Base-by-base conservation (phyloP, 2,888 invertebrate genomes). In the Drosophila stalkeri region DNA sequence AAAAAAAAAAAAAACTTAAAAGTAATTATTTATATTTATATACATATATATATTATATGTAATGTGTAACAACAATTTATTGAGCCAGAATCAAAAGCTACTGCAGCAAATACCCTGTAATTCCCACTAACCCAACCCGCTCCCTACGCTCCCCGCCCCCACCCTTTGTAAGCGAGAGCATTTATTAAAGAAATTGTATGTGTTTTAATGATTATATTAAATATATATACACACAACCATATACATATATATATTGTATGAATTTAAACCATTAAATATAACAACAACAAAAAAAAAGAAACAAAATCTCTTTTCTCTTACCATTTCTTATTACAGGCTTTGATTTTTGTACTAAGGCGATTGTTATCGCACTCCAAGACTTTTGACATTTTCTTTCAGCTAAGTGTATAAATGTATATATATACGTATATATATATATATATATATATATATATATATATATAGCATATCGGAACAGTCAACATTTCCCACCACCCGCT, bases 131-230 rank as follows among this genome's bases (percentile, higher is more conserved):
- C 72, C 67, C 39, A 27, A 64, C 11, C 23, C 49, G 33, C 3
- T n/a, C 39, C 55, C 23, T 2, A 8, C n/a, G 23, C 7, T 23
- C n/a, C 69, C 11, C 3, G 11, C 11, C 33, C 51, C 41, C 49
- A n/a, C 31, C 37, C 87, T 75, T 74, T 87, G 82, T 87, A 90
- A 87, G 90, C 78, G 87, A 89, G 87, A 90, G 90, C 90, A 87
- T 90, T 90, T 87, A 87, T 87, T 89, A 87, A 87, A 33, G 49
- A 80, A 82, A 72, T 86, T 89, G 84, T 89, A 89, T 90, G 90
- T 90, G 91, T 91, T 90, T 91, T 90, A 83, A 91, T 89, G 89
- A 89, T 89, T 84, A 84, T 84, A 84, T 84, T 89, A 68, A 84
- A 78, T 87, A 87, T 88, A 89, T 80, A 78, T 67, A 71, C 72